These are phyloP conservation scores for Trichogramma dendrolimi DNA, from an alignment of 2,888 invertebrate genomes.

Conservation along the genomic window DNA sequence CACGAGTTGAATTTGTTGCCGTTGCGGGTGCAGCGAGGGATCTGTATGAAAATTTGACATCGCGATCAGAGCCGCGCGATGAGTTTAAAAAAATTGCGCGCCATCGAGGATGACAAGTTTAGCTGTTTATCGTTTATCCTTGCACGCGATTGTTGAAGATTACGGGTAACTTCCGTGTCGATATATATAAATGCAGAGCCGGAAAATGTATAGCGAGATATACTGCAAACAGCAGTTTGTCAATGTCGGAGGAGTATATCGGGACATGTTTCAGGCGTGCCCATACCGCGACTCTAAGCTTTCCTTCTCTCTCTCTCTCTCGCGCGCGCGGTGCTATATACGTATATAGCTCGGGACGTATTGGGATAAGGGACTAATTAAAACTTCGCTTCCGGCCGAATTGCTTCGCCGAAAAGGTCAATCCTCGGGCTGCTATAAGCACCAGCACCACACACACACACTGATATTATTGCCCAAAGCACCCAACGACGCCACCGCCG, in stretches of 20 bases:
- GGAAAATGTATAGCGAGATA: not conserved
- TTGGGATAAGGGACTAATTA: slow-evolving; percentile 21
- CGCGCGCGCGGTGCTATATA: not conserved
- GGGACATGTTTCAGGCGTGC: no score
- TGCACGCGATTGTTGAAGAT: no score
- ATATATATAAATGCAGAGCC: no score
- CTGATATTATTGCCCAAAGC: no score
- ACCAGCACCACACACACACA: no score
- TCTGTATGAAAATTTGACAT: slow-evolving; percentile 13
- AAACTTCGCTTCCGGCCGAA: slow-evolving; percentile 23
- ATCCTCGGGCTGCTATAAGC: not conserved
- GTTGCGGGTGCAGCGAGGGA: not conserved
- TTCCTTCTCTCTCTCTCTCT: slow-evolving; percentile 6
- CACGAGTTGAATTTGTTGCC: not conserved
- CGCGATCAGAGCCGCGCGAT: slow-evolving; percentile 7
- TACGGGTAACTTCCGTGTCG: no score
- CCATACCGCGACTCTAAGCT: not conserved
- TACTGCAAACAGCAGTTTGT: slow-evolving; percentile 23
- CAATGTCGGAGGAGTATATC: slow-evolving; percentile 13
- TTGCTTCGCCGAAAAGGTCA: slow-evolving; percentile 14
- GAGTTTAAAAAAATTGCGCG: slow-evolving; percentile 5
- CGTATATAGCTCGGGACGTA: no score
- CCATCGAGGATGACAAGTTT: no score
- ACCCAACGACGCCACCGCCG: no score
- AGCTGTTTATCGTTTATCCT: slow-evolving; percentile 4